Conservation (phyloP, 2,797 vertebrate species). For the Siniperca undulata region DNA sequence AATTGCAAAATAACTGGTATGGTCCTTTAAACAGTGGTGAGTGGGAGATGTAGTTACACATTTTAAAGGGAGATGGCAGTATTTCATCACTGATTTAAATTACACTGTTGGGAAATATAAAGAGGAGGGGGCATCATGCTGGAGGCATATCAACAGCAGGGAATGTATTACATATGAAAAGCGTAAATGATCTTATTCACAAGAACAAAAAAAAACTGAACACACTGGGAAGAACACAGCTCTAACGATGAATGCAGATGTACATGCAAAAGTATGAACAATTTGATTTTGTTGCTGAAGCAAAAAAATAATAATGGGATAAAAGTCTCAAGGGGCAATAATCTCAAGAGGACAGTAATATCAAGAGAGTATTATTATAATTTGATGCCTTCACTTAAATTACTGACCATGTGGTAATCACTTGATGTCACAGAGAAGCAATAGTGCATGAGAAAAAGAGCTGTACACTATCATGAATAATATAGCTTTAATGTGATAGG, state of each 20-base stretch:
- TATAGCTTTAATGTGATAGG: constrained; percentile 42
- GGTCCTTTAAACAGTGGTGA: constrained; percentile 2
- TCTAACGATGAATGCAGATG: constrained; percentile 16
- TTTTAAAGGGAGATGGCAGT: constrained; percentile 76
- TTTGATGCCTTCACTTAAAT: constrained; percentile 64
- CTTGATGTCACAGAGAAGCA: constrained; percentile 55
- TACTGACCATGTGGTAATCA: constrained; percentile 70
- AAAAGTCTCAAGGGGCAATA: constrained; percentile 33
- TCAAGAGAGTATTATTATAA: constrained; percentile 61
- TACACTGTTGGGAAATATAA: constrained; percentile 38
- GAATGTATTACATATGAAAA: constrained; percentile 55
- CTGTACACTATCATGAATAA: constrained; percentile 45
- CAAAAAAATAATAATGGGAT: constrained; percentile 28
- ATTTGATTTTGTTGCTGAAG: constrained; percentile 25
- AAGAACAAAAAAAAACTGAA: constrained; percentile 27
- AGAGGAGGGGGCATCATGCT: constrained; percentile 41
- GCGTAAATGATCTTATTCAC: constrained; percentile 58
- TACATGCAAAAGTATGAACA: constrained; percentile 16
- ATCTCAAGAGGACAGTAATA: constrained; percentile 51
- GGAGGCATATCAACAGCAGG: constrained; percentile 52
- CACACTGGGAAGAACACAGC: neutral
- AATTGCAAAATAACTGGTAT: neutral
- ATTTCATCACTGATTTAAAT: constrained; percentile 63
- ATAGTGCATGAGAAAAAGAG: constrained; percentile 31
- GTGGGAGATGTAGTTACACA: constrained; percentile 58